Conservation (phyloP, 2,113 vertebrate species). For the Malurus elegans region DNA sequence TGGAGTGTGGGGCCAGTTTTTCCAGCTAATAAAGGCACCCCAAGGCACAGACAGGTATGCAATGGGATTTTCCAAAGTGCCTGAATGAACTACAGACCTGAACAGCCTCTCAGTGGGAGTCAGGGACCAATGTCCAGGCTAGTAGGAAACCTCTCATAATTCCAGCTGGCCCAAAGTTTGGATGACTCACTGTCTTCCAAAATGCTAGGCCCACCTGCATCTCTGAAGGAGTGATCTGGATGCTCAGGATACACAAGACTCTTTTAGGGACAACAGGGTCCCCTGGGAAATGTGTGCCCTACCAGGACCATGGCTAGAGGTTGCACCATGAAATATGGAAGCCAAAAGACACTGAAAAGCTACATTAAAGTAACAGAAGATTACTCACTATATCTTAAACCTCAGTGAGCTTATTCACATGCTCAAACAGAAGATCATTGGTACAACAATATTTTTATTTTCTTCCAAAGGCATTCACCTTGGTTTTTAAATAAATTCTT, state of each 20-base stretch:
- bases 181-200: not conserved
- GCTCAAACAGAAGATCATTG: not conserved
- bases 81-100: not conserved
- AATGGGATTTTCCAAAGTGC: not conserved
- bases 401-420: not conserved
- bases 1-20: rapidly evolving
- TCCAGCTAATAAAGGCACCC: not conserved
- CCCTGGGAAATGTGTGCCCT: not conserved
- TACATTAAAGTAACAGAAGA: not conserved
- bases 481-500: not conserved
- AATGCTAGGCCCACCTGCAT: not conserved
- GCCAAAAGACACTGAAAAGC: not conserved
- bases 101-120: not conserved
- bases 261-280: not conserved
- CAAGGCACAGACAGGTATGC: not conserved
- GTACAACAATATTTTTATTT: not conserved
- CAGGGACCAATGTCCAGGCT: not conserved
- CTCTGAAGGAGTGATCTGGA: not conserved
- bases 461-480: not conserved
- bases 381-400: not conserved
- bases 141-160: not conserved
- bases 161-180: not conserved
- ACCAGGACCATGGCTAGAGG: not conserved
- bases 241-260: not conserved
- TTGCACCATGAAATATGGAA: rapidly evolving